phyloP scores from a whole-genome alignment of 2,888 invertebrate species.

The Synergus gifuensis region DNA sequence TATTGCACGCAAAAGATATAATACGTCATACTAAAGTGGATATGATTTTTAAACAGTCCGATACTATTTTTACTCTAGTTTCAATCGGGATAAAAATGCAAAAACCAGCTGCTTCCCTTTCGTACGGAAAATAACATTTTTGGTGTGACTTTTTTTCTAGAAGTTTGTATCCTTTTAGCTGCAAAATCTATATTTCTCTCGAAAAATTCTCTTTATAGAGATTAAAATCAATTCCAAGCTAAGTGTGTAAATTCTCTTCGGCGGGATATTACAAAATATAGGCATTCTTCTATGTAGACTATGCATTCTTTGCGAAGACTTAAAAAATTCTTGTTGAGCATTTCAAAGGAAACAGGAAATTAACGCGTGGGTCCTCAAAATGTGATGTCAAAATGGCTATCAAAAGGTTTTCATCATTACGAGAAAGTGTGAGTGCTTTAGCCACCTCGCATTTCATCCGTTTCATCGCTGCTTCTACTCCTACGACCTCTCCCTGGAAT shows the following conservation, averaged over 20 bases:
- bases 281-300: constrained; percentile 33
- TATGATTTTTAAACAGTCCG: constrained; percentile 29
- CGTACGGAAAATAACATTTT: background rate
- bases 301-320: constrained; percentile 12
- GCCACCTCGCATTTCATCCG: constrained; percentile 66
- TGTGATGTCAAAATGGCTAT: constrained; percentile 15
- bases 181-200: background rate
- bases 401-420: constrained; percentile 17
- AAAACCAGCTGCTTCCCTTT: background rate
- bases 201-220: constrained; percentile 21
- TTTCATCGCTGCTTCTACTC: constrained; percentile 69
- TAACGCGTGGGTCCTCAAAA: constrained; percentile 14
- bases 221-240: constrained; percentile 38
- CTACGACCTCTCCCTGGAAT: constrained; percentile 72
- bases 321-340: constrained; percentile 33
- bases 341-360: background rate
- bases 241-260: constrained; percentile 39
- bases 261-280: constrained; percentile 43
- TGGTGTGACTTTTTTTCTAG: background rate
- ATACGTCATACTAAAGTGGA: constrained; percentile 6
- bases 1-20: constrained; percentile 44
- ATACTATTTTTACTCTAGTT: background rate
- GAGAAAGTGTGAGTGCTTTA: constrained; percentile 55
- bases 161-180: background rate
- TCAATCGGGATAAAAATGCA: constrained; percentile 30